These are phyloP conservation scores for Desoria tigrina DNA, from an alignment of 2,888 invertebrate species.

Conservation along the genomic window DNA sequence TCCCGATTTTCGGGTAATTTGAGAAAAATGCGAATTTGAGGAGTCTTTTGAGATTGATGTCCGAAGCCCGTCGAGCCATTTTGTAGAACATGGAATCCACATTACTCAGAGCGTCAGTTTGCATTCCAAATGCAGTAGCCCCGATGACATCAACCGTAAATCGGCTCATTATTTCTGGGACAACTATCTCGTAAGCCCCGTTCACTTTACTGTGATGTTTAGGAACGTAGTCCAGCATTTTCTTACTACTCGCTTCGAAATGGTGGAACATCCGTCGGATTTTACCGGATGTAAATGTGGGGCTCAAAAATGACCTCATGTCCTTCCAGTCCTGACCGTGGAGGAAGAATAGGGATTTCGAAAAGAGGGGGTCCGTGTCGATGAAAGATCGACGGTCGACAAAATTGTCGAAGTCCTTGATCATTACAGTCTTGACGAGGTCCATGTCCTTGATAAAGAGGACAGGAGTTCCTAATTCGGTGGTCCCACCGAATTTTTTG, in stretches of 20 bases:
- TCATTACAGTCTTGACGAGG: conserved; percentile 36
- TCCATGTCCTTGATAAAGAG: conserved; percentile 40
- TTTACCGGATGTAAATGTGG: conserved; percentile 46
- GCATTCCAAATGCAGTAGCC: conserved; percentile 58
- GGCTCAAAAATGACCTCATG: conserved; percentile 35
- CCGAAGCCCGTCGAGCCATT: conserved; percentile 40
- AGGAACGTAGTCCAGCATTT: conserved; percentile 39
- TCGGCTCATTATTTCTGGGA: conserved; percentile 43
- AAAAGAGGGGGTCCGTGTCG: conserved; percentile 35
- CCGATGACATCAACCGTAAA: conserved; percentile 55
- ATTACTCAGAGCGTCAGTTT: conserved; percentile 37
- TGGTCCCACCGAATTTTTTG: conserved; percentile 23
- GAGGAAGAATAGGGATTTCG: conserved; percentile 31
- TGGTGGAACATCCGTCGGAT: conserved; percentile 45
- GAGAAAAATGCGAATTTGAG: conserved; percentile 15
- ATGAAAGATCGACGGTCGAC: conserved; percentile 33
- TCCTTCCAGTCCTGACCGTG: conserved; percentile 48
- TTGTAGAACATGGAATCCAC: conserved; percentile 57
- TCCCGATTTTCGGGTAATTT: conserved; percentile 21
- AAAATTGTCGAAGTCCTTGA: conserved; percentile 48
- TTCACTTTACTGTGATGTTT: conserved; percentile 22
- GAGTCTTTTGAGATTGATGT: conserved; percentile 20
- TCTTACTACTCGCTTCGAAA: conserved; percentile 31
- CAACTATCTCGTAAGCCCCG: conserved; percentile 23
- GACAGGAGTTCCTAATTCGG: conserved; percentile 34